Evolutionary conservation across 2,797 vertebrate genomes (phyloP), one percentile per base, ranked within the genome.

Genomic region (Lateolabrax maculatus): DNA sequence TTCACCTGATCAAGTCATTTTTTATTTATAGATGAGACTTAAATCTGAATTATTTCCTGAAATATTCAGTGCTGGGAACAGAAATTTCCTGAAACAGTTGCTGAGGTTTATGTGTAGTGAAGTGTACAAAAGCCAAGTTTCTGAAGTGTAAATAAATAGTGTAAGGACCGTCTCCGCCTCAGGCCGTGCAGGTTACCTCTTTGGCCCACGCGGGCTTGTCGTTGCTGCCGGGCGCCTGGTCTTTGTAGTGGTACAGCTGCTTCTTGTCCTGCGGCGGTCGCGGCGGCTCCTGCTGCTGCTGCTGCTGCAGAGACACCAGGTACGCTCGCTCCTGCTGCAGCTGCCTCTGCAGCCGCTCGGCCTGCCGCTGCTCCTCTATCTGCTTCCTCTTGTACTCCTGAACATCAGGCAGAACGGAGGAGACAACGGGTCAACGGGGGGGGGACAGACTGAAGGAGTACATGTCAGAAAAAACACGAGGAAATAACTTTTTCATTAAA

Each of bases 331-430:
- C 98, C 92, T 99, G 98, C 90, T 99, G 98, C 46, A 99, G 95
- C 91, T 99, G 98, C 79, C 98, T 93, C 94, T 99, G 98, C 73
- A 99, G 94, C 43, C 98, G 95, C 94, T 99, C 98, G 0, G 98
- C 98, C 93, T 99, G 98, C 67, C 98, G 94, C 94, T 99, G 98
- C 93, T 99, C 98, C 95, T 99, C 98, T 72, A 99, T 89, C 91
- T 99, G 98, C 94, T 99, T 99, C 83, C 98, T 96, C 91, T 99
- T 99, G 85, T 99, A 99, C 86, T 99, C 98, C 98, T 99, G 75
- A 12, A 1, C 3, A 6, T 0, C 37, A 9, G 1, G 63, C n/a
- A 56, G 11, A 11, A 9, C 15, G 13, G 49, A 46, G 25, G 37
- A 75, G 3, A 46, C 1, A 39, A 1, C 1, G 27, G 61, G 46